phyloP scores from a whole-genome alignment of 2,113 vertebrate species.

The Gnathonemus echidnorhynchus region DNA sequence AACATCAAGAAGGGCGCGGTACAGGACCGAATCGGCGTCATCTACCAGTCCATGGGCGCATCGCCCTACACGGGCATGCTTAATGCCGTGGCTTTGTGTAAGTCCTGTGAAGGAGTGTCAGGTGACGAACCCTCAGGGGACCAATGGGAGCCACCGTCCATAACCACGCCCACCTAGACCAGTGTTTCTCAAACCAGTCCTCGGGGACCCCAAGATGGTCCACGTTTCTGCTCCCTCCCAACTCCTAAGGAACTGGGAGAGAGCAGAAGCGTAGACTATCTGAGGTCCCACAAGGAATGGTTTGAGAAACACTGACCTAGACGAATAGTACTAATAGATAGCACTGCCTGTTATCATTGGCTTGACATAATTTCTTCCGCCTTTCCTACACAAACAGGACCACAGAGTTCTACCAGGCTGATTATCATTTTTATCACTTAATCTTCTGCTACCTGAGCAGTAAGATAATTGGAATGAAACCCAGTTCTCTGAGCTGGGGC shows the following conservation, averaged over 20 bases:
- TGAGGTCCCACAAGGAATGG: too few relatives aligned
- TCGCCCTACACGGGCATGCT: slow-evolving; percentile 88
- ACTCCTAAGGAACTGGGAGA: too few relatives aligned
- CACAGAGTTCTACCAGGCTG: background rate
- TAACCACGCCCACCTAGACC: background rate
- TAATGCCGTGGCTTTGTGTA: slow-evolving; percentile 84
- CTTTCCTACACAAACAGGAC: background rate
- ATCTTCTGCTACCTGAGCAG: background rate
- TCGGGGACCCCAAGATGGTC: too few relatives aligned
- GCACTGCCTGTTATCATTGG: background rate
- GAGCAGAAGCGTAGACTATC: too few relatives aligned
- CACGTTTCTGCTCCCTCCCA: too few relatives aligned
- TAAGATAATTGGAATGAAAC: background rate
- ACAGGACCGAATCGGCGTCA: slow-evolving; percentile 83
- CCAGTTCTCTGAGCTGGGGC: background rate
- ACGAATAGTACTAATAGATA: background rate
- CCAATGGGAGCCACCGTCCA: background rate
- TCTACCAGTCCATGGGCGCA: slow-evolving; percentile 82
- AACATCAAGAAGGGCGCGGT: slow-evolving; percentile 73
- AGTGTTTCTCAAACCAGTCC: too few relatives aligned
- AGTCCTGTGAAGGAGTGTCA: slow-evolving; percentile 46
- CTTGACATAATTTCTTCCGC: background rate
- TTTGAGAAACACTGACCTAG: background rate
- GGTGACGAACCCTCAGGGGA: background rate
- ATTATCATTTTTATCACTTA: background rate